Evolutionary conservation across 2,888 invertebrate species (phyloP), one percentile per base, ranked within the genome.

Genomic region (Thecophora atra): DNA sequence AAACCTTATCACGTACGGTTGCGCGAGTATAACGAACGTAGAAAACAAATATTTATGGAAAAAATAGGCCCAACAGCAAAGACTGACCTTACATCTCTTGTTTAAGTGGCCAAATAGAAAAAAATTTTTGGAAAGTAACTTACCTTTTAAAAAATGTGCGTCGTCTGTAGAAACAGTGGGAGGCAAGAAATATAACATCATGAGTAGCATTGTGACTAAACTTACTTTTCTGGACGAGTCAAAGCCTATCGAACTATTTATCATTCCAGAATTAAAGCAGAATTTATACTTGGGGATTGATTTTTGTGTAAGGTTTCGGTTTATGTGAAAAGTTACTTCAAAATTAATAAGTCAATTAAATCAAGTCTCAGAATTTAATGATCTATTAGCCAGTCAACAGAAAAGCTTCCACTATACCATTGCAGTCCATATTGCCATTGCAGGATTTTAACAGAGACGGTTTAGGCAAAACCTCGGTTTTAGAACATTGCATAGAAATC

Each of bases 361-460:
- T 6, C 30, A 62, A 37, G 42, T n/a, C 4, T 37, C 6, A 24
- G 17, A 37, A 13, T 11, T 4, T 3, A 28, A 62, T 62, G 62
- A 5, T 13, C 7, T 62, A 37, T 15, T 4, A 28, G 13, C 5
- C 15, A 26, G 6, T 8, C 60, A 60, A 28, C 26, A 60, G 28
- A n/a, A 60, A n/a, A 13, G 60, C 3, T 60, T 62, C 7, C 15
- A 37, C n/a, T 6, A 19, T 26, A 58, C 28, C 17, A 60, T 60
- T 28, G 26, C 60, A 2, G 63, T 64, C 56, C 56, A 83, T 83
- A 81, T 56, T 83, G 7, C 24, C 28, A 17, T 60, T 60, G 24
- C 60, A 3, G 3, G 24, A 60, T 28, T 72, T 68, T 42, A 52
- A 30, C 37, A 30, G 19, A 30, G 24, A 68, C 52, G 72, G 74